Evolutionary conservation across 2,113 vertebrate species (phyloP), one percentile per base, ranked within the genome.

Genomic region (Mustela nigripes): DNA sequence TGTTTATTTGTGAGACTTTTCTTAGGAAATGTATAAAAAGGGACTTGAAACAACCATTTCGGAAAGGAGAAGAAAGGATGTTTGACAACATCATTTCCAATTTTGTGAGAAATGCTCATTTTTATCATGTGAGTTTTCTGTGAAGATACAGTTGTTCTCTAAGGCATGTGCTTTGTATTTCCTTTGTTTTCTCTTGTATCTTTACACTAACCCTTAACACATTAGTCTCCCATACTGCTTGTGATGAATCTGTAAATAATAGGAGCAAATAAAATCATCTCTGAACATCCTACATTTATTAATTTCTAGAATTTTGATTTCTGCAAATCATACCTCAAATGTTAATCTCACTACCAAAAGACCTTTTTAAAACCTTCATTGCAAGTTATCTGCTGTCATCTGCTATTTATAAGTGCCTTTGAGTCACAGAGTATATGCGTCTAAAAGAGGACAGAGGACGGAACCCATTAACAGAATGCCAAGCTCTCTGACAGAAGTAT

Each of bases 1-100:
- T 96, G 95, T 97, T 96, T 97, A 96, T 97, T 81, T 97, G 95
- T 95, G 74, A 56, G 84, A 53, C 62, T 94, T 97, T 83, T 95
- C 31, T 31, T 73, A 79, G 53, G 56, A 88, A 90, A 92, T 65
- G n/a, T 76, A 89, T 95, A 69, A 92, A 95, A 95, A 93, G 39
- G 5, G 79, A 18, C 26, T 79, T 28, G 48, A 85, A 96, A 80
- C 31, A 95, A 48, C 71, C 67, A 69, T 74, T 95, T 90, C 92
- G 58, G 73, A 62, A 81, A 89, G 31, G 28, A 85, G 48, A 33
- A 83, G 85, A 80, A 76, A 39, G 56, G 39, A 62, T 80, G 19
- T 84, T 92, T 50, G 80, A 67, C 67, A 92, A 85, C 50, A 87
- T 21, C 11, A 28, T 74, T 91, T 92, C 91, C 36, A 74, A 48